These are phyloP conservation scores for Andricus quercusramuli DNA, from an alignment of 2,888 invertebrate genomes.

Conservation along the genomic window DNA sequence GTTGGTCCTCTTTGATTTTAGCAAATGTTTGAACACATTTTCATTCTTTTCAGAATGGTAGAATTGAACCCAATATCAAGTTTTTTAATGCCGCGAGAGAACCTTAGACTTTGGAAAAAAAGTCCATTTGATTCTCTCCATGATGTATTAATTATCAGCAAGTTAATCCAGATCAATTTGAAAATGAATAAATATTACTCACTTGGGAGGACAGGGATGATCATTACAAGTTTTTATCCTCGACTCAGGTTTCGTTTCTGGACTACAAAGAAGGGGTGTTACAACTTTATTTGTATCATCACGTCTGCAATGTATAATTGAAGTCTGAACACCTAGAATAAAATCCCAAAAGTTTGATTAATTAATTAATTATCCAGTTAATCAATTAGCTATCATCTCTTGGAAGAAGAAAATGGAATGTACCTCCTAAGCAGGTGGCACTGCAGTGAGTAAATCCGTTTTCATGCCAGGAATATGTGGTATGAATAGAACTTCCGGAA, in stretches of 20 bases:
- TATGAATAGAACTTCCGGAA: slow-evolving; percentile 85
- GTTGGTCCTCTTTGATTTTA: too few relatives aligned
- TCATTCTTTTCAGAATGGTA: too few relatives aligned
- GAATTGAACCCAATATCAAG: too few relatives aligned
- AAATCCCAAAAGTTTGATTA: slow-evolving; percentile 6
- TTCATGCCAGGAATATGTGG: slow-evolving; percentile 93
- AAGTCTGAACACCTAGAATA: slow-evolving; percentile 84
- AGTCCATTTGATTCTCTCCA: too few relatives aligned
- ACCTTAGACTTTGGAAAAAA: too few relatives aligned
- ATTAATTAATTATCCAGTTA: neutral
- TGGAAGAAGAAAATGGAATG: neutral
- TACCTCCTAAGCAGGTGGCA: slow-evolving; percentile 93
- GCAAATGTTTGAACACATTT: too few relatives aligned
- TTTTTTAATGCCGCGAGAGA: too few relatives aligned
- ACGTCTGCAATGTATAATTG: slow-evolving; percentile 92
- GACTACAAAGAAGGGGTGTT: slow-evolving; percentile 92
- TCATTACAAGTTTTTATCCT: slow-evolving; percentile 95
- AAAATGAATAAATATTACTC: slow-evolving; percentile 59
- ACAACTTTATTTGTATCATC: slow-evolving; percentile 93
- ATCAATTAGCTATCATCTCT: neutral
- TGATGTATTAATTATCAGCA: too few relatives aligned
- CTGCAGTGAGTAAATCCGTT: slow-evolving; percentile 96
- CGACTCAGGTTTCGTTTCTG: slow-evolving; percentile 92
- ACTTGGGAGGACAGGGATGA: slow-evolving; percentile 95
- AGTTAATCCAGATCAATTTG: too few relatives aligned